Conservation (phyloP, 1,140 invertebrate genomes). For the Argopecten irradians region DNA sequence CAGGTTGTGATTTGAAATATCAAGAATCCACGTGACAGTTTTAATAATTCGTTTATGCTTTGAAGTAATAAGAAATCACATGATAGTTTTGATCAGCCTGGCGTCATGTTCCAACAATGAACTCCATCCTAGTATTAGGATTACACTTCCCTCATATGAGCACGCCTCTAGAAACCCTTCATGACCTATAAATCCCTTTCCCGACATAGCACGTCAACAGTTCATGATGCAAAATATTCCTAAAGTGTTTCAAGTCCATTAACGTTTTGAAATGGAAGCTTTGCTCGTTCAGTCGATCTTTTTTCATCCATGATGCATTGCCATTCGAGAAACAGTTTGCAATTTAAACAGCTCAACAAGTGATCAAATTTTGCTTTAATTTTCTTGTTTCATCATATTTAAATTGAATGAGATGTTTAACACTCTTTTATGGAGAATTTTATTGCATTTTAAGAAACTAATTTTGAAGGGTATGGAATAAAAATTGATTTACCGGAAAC, state of each 20-base stretch:
- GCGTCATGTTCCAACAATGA: too few species aligned
- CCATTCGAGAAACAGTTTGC: background rate
- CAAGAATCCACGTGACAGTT: too few species aligned
- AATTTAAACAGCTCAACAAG: background rate
- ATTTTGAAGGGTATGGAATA: background rate
- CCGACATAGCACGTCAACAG: background rate
- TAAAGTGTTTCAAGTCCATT: background rate
- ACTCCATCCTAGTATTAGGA: too few species aligned
- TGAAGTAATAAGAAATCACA: too few species aligned
- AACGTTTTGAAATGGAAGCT: background rate
- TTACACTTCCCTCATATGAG: background rate
- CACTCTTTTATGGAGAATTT: background rate
- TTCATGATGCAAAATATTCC: background rate
- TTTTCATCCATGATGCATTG: background rate
- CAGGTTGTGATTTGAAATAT: too few species aligned
- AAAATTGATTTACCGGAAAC: background rate
- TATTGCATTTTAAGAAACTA: background rate
- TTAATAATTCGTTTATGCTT: too few species aligned
- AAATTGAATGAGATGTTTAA: background rate
- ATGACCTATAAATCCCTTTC: background rate
- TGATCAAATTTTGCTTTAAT: background rate
- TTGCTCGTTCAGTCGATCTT: background rate
- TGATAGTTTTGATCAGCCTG: too few species aligned
- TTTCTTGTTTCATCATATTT: background rate
- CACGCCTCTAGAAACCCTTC: background rate